Evolutionary conservation across 2,888 invertebrate genomes (phyloP).

Genomic region (Artemia sinica): DNA sequence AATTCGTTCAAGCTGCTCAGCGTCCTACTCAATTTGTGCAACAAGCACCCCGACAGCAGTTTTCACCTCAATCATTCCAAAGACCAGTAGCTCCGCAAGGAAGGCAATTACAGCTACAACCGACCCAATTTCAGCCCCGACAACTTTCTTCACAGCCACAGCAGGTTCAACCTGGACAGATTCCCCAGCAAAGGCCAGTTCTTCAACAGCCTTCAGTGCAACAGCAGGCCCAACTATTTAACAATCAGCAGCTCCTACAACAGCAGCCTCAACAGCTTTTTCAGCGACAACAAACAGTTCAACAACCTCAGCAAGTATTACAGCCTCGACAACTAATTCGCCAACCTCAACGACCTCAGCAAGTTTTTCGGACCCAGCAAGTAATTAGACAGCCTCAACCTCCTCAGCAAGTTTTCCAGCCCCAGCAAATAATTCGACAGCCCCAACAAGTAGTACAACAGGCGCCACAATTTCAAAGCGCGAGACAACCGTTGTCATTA

Average conservation of each 20-base stretch:
- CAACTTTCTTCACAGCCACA: not conserved
- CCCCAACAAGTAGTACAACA: not conserved
- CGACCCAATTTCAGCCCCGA: not conserved
- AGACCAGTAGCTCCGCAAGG: not conserved
- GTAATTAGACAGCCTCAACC: not conserved
- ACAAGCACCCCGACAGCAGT: not conserved
- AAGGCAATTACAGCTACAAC: conserved; percentile 7
- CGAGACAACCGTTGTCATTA: not conserved
- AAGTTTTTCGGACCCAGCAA: not conserved
- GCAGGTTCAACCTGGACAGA: not conserved
- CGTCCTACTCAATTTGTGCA: not conserved
- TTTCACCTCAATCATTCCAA: too few relatives aligned
- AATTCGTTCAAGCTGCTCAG: not conserved
- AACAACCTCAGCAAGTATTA: not conserved
- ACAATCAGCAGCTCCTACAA: not conserved
- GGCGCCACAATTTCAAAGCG: not conserved
- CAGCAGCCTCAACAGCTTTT: not conserved
- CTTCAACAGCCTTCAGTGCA: conserved; percentile 2
- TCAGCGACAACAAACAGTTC: not conserved
- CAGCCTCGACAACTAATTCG: not conserved
- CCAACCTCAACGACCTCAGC: not conserved
- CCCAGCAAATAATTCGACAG: not conserved
- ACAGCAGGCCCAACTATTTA: conserved; percentile 4
- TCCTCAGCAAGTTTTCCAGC: not conserved
- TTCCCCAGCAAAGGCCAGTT: not conserved